These are phyloP conservation scores for Promerops cafer DNA, from an alignment of 2,113 vertebrate species.

Conservation along the genomic window DNA sequence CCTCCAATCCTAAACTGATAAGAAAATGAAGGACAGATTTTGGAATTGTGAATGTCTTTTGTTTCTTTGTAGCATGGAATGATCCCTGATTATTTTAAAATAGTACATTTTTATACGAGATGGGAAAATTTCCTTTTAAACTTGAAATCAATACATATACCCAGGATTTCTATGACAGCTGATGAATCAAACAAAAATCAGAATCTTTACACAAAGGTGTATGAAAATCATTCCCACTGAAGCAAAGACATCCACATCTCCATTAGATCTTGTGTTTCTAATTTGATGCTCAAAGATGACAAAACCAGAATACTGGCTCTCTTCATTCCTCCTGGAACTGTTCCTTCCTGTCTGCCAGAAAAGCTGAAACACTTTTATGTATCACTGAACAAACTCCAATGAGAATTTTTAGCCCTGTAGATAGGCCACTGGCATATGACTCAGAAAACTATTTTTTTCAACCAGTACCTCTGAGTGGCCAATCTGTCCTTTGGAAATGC, in stretches of 20 bases:
- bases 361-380: not conserved
- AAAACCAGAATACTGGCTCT: not conserved
- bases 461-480: not conserved
- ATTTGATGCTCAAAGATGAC: not conserved
- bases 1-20: not conserved
- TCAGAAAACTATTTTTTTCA: constrained; percentile 42
- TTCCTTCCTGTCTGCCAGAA: not conserved
- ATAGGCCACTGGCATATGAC: constrained; percentile 1
- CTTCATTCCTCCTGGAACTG: not conserved
- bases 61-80: not conserved
- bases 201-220: not conserved
- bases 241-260: not conserved
- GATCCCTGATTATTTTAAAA: not conserved
- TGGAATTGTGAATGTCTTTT: not conserved
- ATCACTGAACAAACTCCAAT: not conserved
- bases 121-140: not conserved
- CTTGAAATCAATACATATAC: not conserved
- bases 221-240: not conserved
- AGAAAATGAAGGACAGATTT: not conserved
- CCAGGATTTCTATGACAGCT: not conserved
- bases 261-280: not conserved
- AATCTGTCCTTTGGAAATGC: not conserved
- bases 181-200: not conserved
- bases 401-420: constrained; percentile 32
- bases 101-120: not conserved